Evolutionary conservation across 2,113 vertebrate species (phyloP).

Genomic region (Pluvianellus socialis): DNA sequence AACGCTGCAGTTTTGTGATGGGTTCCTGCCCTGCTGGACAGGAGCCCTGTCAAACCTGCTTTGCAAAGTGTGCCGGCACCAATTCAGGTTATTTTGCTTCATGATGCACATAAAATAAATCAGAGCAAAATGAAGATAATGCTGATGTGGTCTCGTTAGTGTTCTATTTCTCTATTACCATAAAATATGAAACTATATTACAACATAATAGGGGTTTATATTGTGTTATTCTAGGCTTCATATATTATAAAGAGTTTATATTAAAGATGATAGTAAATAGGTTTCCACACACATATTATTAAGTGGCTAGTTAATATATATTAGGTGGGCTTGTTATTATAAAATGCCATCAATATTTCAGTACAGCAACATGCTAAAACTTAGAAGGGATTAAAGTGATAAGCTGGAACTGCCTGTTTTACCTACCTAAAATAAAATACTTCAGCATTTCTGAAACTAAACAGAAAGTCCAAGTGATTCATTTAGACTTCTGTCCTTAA

Average conservation of each 20-base stretch:
- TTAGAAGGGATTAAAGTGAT: not conserved
- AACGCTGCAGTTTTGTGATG: not conserved
- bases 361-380: not conserved
- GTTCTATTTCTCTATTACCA: not conserved
- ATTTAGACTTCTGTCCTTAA: not conserved
- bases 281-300: not conserved
- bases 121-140: not conserved
- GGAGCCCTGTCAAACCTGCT: not conserved
- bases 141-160: not conserved
- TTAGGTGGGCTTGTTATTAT: not conserved
- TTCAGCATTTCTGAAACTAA: not conserved
- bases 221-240: not conserved
- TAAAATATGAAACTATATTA: not conserved
- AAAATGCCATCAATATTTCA: not conserved
- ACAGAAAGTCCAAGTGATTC: not conserved
- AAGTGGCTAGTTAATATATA: not conserved
- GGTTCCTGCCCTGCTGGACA: not conserved
- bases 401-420: not conserved
- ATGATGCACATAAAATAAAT: not conserved
- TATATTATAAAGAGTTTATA: not conserved
- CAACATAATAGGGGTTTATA: not conserved
- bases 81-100: not conserved
- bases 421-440: not conserved
- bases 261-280: not conserved
- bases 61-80: not conserved